Evolutionary conservation across 2,797 vertebrate species (phyloP).

Genomic region (Chelon labrosus): DNA sequence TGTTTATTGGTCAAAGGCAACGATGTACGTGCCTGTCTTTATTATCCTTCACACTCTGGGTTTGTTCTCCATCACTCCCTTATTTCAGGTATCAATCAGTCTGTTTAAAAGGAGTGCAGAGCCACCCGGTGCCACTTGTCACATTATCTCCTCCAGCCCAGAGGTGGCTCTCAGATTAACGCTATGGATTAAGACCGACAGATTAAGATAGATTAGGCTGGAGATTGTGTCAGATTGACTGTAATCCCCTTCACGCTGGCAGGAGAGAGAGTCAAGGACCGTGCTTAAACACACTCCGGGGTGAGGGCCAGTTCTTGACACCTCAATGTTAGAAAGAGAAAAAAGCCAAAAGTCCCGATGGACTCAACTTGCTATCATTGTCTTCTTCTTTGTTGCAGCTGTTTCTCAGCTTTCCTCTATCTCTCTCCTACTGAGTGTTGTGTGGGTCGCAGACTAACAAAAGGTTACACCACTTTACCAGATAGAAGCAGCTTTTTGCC

Average conservation of each 20-base stretch:
- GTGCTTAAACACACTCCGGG: slow-evolving; percentile 56
- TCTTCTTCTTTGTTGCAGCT: slow-evolving; percentile 22
- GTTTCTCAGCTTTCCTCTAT: slow-evolving; percentile 3
- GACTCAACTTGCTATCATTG: slow-evolving; percentile 18
- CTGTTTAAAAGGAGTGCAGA: slow-evolving; percentile 49
- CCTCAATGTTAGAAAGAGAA: slow-evolving; percentile 39
- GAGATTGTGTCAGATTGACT: slow-evolving; percentile 83
- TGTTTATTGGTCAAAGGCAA: neutral
- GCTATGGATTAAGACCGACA: slow-evolving; percentile 75
- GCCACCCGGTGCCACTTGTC: slow-evolving; percentile 44
- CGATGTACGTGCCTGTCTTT: neutral
- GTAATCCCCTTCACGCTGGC: slow-evolving; percentile 76
- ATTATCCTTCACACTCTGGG: neutral
- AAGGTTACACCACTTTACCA: slow-evolving; percentile 1
- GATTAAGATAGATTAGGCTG: slow-evolving; percentile 84
- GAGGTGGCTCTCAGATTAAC: slow-evolving; percentile 83
- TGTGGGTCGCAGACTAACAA: neutral
- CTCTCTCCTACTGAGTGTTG: slow-evolving; percentile 18
- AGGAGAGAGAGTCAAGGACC: slow-evolving; percentile 57
- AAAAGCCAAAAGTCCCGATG: slow-evolving; percentile 37
- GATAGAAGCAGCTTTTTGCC: slow-evolving; percentile 12
- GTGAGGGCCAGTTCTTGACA: slow-evolving; percentile 45
- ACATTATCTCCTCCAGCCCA: slow-evolving; percentile 74
- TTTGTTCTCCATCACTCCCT: slow-evolving; percentile 34
- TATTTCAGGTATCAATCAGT: slow-evolving; percentile 27